Base-by-base conservation (phyloP, 2,888 invertebrate species). In the Amblyjoppa fuscipennis region DNA sequence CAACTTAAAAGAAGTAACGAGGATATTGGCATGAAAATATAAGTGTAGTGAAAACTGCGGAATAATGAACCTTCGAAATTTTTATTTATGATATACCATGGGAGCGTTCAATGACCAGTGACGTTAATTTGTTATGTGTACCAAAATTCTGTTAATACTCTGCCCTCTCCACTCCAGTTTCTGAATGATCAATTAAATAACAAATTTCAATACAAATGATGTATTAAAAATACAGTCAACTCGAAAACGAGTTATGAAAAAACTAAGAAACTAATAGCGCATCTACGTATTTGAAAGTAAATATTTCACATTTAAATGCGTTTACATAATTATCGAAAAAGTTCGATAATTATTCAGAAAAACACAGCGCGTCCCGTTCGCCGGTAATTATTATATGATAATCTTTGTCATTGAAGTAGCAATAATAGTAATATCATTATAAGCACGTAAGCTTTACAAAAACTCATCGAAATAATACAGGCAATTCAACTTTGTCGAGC, bases 161-260 rank as follows among this genome's bases (percentile, higher is more conserved):
- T 93, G 93, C 93, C 91, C 93, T 93, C 93, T 91, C 91, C 90
- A 91, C 89, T 92, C 91, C 92, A 91, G 90, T 90, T 90, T 88
- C 89, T 81, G 88, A 88, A 85, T 53, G 28, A 77, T 68, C 61
- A 25, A 25, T 64, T 64, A n/a, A 20, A 41, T n/a, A 9, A 5
- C 20, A 68, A 41, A 1, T 38, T 25, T 13, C 66, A 56, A 77
- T 25, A 25, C 51, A 53, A 49, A 73, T 83, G 16, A 3, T 45
- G n/a, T 66, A 34, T 76, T 45, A 6, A 51, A 68, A 71, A 70
- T 77, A 31, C n/a, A 28, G 61, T 28, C 76, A 61, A 20, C 31
- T 56, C 49, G 49, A 31, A 9, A 64, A 74, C 28, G 20, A 56
- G 41, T 61, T 13, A 41, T n/a, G 49, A 73, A 45, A 4, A 31